Percentiles rank a stretch among this genome's conserved stretches.
Evolutionary conservation across 2,113 vertebrate species (phyloP).

Genomic region (Malurus cyaneus): DNA sequence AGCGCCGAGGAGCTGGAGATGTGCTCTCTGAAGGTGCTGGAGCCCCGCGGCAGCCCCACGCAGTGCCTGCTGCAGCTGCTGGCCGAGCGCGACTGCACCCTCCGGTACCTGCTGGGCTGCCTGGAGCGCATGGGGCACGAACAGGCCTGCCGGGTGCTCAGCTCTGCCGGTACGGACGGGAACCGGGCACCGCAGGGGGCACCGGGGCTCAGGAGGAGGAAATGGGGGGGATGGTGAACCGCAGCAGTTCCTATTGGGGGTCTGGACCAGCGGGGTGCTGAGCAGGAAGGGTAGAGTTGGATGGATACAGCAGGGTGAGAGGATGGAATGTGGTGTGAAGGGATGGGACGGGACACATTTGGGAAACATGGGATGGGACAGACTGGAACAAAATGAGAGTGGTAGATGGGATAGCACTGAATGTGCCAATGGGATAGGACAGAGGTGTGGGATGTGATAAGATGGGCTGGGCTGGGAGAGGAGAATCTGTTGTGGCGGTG

Average conservation of each 20-base stretch:
- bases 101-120: constrained; percentile 76
- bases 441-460: not conserved
- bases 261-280: not conserved
- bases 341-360: not conserved
- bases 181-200: rapidly evolving
- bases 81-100: constrained; percentile 74
- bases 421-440: not conserved
- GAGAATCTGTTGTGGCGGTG: not conserved
- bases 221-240: not conserved
- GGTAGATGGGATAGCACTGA: not conserved
- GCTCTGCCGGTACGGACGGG: constrained; percentile 32
- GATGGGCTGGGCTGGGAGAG: not conserved
- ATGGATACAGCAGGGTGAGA: not conserved
- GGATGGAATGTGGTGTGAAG: too few species aligned
- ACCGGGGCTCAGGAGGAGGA: not conserved
- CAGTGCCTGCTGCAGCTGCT: constrained; percentile 76
- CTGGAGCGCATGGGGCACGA: constrained; percentile 79
- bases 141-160: constrained; percentile 75
- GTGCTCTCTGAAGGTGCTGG: constrained; percentile 84
- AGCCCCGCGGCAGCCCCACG: constrained; percentile 76
- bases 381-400: not conserved
- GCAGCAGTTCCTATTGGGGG: not conserved
- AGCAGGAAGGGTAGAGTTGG: not conserved
- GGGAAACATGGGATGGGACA: too few species aligned
- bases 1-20: constrained; percentile 82